These are phyloP conservation scores for Bolborhynchus lineola DNA, from an alignment of 2,113 vertebrate genomes.

Conservation along the genomic window DNA sequence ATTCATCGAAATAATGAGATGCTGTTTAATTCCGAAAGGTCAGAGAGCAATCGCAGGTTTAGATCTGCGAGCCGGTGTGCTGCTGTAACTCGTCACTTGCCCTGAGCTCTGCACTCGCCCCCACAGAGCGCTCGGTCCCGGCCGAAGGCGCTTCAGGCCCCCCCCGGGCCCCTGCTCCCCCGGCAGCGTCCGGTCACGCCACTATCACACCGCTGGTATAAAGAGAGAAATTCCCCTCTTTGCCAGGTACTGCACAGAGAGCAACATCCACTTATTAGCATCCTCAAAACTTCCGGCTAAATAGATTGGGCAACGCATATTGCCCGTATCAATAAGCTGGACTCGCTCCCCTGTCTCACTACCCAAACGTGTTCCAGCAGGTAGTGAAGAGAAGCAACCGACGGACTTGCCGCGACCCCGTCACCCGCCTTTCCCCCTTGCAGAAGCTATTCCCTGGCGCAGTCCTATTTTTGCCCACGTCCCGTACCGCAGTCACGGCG, in stretches of 20 bases:
- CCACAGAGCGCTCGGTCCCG: fast-evolving
- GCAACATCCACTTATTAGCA: fast-evolving
- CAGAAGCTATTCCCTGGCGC: not conserved
- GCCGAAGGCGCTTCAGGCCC: fast-evolving
- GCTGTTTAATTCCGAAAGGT: fast-evolving
- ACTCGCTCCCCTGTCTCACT: fast-evolving
- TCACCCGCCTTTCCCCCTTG: not conserved
- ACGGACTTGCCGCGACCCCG: not conserved
- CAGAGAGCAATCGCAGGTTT: fast-evolving
- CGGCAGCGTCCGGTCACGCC: fast-evolving
- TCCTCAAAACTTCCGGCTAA: not conserved
- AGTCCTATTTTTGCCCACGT: fast-evolving
- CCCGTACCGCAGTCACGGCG: not conserved
- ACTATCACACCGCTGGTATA: fast-evolving
- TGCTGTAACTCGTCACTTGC: not conserved
- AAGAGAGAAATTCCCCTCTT: fast-evolving
- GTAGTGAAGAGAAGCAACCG: not conserved
- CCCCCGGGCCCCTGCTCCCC: not conserved
- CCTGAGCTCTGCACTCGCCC: not conserved
- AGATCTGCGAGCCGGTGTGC: fast-evolving
- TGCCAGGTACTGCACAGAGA: not conserved
- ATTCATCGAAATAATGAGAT: not conserved
- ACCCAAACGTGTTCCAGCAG: fast-evolving
- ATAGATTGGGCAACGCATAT: fast-evolving
- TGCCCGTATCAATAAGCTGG: fast-evolving